Percentiles rank a stretch among this genome's conserved stretches.
phyloP scores from a whole-genome alignment of 2,113 vertebrate genomes.

The Crotalus viridis region DNA sequence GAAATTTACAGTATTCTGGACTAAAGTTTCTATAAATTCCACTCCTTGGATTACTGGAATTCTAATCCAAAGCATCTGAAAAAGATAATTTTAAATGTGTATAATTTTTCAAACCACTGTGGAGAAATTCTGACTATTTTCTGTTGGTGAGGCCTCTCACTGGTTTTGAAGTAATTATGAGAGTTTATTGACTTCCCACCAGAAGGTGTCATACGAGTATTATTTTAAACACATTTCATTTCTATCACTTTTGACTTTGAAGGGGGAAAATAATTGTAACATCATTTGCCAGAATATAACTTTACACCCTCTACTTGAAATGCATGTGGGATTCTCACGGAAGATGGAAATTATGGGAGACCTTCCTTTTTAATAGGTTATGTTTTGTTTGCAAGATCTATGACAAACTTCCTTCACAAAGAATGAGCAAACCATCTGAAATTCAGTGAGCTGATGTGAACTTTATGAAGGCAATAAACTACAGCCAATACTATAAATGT shows the following conservation, averaged over 20 bases:
- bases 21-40: background rate
- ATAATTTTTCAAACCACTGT: background rate
- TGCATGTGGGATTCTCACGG: background rate
- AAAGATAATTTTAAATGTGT: background rate
- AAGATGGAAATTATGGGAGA: background rate
- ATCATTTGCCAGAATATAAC: conserved; percentile 45
- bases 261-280: conserved; percentile 24
- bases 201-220: conserved; percentile 65
- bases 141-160: background rate
- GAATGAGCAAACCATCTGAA: background rate
- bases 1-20: background rate
- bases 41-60: background rate
- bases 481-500: background rate
- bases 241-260: background rate
- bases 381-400: background rate
- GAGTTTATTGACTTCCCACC: conserved; percentile 15
- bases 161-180: background rate
- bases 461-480: conserved; percentile 2
- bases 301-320: conserved; percentile 10
- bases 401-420: background rate
- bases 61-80: background rate
- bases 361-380: background rate
- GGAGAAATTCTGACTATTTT: background rate
- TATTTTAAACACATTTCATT: background rate
- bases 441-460: background rate